Conservation (phyloP, 2,797 vertebrate genomes). For the Lophotriccus pileatus region DNA sequence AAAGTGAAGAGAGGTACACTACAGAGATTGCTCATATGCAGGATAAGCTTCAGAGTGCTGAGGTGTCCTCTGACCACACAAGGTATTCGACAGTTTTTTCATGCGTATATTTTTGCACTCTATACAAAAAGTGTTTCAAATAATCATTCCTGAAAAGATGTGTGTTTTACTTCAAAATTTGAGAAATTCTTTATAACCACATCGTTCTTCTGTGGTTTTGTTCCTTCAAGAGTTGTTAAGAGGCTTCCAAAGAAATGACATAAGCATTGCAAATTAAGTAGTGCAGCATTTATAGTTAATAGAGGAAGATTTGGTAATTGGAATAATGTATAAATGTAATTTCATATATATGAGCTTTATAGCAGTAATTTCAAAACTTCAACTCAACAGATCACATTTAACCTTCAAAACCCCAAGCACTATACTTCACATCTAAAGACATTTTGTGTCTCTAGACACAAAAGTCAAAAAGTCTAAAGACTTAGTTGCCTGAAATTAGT, state of each 20-base stretch:
- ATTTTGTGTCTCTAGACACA: no score
- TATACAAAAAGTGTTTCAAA: not conserved
- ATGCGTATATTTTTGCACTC: not conserved
- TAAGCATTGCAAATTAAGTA: not conserved
- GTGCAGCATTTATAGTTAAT: not conserved
- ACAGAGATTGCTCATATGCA: constrained; percentile 80
- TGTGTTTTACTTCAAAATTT: not conserved
- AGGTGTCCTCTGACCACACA: constrained; percentile 39
- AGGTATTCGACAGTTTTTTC: constrained; percentile 74
- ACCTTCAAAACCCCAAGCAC: not conserved
- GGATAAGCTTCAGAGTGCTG: constrained; percentile 75
- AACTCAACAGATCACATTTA: not conserved
- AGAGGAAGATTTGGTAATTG: not conserved
- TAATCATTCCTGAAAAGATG: not conserved
- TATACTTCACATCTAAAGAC: not conserved
- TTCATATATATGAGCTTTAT: not conserved
- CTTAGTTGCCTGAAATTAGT: not conserved
- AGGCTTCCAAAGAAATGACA: not conserved
- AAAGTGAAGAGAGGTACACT: constrained; percentile 79
- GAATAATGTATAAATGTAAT: not conserved
- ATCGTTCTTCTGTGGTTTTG: not conserved
- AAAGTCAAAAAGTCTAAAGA: no score
- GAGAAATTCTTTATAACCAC: not conserved
- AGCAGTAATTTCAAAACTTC: not conserved
- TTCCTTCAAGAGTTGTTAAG: not conserved